Evolutionary conservation across 2,888 invertebrate species (phyloP).

Genomic region (Molorchus minor): DNA sequence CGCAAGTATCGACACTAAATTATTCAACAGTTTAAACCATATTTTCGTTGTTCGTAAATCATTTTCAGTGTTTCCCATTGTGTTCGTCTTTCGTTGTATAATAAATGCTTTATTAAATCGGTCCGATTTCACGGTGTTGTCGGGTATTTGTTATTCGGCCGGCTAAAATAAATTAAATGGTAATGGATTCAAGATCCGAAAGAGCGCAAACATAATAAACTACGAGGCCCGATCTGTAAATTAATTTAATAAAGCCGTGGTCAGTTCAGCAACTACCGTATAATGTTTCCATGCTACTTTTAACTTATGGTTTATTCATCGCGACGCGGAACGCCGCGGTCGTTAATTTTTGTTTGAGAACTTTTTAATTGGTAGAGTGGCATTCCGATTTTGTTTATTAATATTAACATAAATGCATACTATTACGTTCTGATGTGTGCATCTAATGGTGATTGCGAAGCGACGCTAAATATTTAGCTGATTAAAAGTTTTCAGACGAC

Average conservation of each 20-base stretch:
- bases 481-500: slow-evolving; percentile 23
- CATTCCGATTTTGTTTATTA: slow-evolving; percentile 20
- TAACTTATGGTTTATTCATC: slow-evolving; percentile 40
- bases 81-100: slow-evolving; percentile 41
- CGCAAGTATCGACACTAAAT: slow-evolving; percentile 31
- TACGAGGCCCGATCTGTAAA: slow-evolving; percentile 36
- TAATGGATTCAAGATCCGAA: slow-evolving; percentile 21
- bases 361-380: slow-evolving; percentile 23
- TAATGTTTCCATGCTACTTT: slow-evolving; percentile 37
- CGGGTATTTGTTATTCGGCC: slow-evolving; percentile 41
- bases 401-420: slow-evolving; percentile 25
- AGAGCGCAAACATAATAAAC: slow-evolving; percentile 38
- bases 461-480: slow-evolving; percentile 18
- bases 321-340: not conserved
- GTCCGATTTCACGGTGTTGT: slow-evolving; percentile 45
- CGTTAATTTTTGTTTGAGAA: slow-evolving; percentile 18
- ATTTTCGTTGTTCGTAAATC: slow-evolving; percentile 36
- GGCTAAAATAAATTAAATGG: slow-evolving; percentile 23
- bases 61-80: slow-evolving; percentile 39
- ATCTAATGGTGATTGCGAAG: slow-evolving; percentile 7
- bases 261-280: slow-evolving; percentile 41
- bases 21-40: slow-evolving; percentile 35
- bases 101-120: slow-evolving; percentile 45
- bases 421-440: slow-evolving; percentile 17
- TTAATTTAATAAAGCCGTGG: slow-evolving; percentile 24